Conservation (phyloP, 2,113 vertebrate species). For the Antigone vipio region DNA sequence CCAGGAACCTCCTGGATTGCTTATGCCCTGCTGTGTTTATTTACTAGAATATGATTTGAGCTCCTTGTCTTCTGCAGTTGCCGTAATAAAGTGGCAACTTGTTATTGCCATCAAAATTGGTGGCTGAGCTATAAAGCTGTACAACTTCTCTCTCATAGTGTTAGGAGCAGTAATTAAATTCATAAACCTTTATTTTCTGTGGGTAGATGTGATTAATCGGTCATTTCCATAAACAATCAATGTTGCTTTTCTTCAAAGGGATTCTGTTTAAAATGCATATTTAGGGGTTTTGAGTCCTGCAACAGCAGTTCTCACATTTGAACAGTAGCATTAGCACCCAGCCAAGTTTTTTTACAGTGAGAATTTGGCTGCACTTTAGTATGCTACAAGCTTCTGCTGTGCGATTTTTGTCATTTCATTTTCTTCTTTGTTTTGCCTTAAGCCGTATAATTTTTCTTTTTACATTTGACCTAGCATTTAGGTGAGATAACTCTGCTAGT, state of each 20-base stretch:
- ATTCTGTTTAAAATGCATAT: neutral
- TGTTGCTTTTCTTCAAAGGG: neutral
- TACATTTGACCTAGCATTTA: neutral
- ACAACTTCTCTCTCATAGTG: neutral
- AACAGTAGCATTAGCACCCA: neutral
- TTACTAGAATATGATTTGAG: neutral
- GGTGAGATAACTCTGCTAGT: neutral
- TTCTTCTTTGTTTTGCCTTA: neutral
- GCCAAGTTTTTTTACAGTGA: neutral
- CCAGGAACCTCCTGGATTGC: too few relatives aligned
- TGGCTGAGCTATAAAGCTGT: neutral
- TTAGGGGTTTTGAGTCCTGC: neutral
- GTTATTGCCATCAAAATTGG: neutral
- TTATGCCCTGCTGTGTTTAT: neutral
- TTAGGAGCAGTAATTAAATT: neutral
- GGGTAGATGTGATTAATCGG: neutral
- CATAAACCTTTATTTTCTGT: neutral
- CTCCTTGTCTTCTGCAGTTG: neutral
- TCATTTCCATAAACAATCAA: neutral
- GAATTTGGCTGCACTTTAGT: neutral
- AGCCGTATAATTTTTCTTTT: neutral
- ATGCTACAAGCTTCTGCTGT: neutral
- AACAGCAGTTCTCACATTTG: neutral
- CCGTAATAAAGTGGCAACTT: neutral
- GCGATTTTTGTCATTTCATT: neutral